These are phyloP conservation scores for Eleutherodactylus coqui DNA, from an alignment of 2,797 vertebrate genomes.

Conservation along the genomic window DNA sequence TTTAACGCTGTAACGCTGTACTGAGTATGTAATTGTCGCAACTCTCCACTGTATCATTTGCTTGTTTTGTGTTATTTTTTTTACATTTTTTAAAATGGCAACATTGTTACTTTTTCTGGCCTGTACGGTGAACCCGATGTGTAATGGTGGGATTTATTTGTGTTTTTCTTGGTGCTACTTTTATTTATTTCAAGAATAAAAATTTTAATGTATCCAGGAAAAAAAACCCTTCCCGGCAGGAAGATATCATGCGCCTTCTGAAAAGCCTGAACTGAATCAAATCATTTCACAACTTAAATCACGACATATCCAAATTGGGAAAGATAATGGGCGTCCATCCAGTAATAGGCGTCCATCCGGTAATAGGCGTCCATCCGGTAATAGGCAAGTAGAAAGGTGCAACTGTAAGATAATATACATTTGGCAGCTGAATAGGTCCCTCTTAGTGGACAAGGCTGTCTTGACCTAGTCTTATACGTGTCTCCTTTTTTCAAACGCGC, in stretches of 20 bases:
- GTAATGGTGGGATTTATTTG: too few species aligned
- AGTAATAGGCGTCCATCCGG: background rate
- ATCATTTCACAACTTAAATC: background rate
- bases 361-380: background rate
- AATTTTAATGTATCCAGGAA: too few species aligned
- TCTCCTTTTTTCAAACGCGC: background rate
- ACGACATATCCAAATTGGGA: background rate
- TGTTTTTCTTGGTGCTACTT: too few species aligned
- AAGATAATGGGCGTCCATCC: background rate
- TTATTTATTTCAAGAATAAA: too few species aligned
- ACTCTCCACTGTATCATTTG: too few species aligned
- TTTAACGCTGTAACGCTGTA: too few species aligned
- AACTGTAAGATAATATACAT: conserved; percentile 18
- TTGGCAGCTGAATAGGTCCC: conserved; percentile 25
- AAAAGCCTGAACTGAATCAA: background rate
- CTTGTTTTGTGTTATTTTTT: too few species aligned
- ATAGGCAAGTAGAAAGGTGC: background rate
- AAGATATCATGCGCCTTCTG: background rate
- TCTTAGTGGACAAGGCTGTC: background rate
- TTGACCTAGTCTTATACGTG: conserved; percentile 16
- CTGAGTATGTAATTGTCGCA: too few species aligned
- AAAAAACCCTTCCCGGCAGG: too few species aligned
- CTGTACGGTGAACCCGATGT: too few species aligned
- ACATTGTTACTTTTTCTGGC: too few species aligned
- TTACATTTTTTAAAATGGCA: too few species aligned